Base-by-base conservation (phyloP, 2,797 vertebrate genomes). In the Phylloscopus collybita region DNA sequence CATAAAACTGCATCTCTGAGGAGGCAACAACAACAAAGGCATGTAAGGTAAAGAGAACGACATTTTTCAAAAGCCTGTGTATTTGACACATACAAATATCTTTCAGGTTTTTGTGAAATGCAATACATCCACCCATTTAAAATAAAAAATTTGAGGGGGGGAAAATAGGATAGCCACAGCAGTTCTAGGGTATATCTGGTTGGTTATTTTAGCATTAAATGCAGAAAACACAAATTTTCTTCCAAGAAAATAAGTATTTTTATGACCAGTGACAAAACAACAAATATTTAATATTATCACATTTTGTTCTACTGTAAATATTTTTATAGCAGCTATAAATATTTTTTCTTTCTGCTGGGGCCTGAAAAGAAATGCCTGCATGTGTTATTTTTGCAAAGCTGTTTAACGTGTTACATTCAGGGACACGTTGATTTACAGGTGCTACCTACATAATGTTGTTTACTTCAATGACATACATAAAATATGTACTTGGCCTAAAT, bases 1-100 rank as follows among this genome's bases (percentile, higher is more conserved):
- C 66, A 87, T 34, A 95, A 94, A 96, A 98, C 49, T 98, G 95
- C 98, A 98, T 19, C 61, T 93, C 88, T 72, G 36, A 88, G 60
- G 44, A 89, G 84, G 16, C 50, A 88, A 82, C 13, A 80, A 34
- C 42, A 95, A 95, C 88, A 96, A 95, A 91, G 85, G 40, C 65
- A 34, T 5, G 16, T 17, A 78, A 89, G 34, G 70, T n/a, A 79
- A 23, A 50, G 14, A 72, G 25, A 67, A 71, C 26, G 11, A 44
- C 36, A 64, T 74, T 81, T 91, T 81, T 16, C 17, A 72, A 82
- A 90, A 86, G n/a, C 36, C 54, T 47, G 5, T 17, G 15, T 13
- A 86, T 71, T 54, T 72, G 12, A 81, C 10, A 72, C 14, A 60
- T 12, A 74, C 2, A 76, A 75, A 20, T 38, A 88, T 29, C 18